Evolutionary conservation across 2,113 vertebrate genomes (phyloP).

Genomic region (Anas platyrhynchos): DNA sequence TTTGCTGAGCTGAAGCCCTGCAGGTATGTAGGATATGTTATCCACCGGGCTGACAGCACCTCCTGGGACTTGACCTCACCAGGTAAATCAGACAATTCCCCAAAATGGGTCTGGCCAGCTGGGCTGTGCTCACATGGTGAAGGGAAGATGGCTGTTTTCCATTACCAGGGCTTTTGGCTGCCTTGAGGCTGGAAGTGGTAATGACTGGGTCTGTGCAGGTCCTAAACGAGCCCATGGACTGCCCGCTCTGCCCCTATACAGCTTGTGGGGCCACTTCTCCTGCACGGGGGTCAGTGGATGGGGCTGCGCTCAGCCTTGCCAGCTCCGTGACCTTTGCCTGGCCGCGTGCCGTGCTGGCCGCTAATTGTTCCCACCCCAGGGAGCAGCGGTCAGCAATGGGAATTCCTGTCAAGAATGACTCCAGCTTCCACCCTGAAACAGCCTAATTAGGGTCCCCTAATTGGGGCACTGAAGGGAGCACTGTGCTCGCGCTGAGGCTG

Average conservation of each 20-base stretch:
- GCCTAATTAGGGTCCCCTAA: not conserved
- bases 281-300: not conserved
- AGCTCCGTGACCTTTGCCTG: not conserved
- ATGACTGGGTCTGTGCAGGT: not conserved
- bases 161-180: not conserved
- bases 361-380: rapidly evolving
- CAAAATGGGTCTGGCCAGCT: not conserved
- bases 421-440: not conserved
- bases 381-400: not conserved
- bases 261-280: not conserved
- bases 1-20: not conserved
- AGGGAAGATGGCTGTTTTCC: not conserved
- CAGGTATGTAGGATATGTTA: not conserved
- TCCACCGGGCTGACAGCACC: not conserved
- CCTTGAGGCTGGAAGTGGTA: not conserved
- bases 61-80: not conserved
- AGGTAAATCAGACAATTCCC: not conserved
- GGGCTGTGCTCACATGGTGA: not conserved
- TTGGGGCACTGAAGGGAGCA: not conserved
- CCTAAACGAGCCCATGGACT: not conserved
- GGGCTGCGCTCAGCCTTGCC: not conserved
- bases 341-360: rapidly evolving
- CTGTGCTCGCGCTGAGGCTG: not conserved
- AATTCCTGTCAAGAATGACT: not conserved
- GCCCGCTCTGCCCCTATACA: not conserved